phyloP scores from a whole-genome alignment of 2,113 vertebrate species.

The Hydrochoerus hydrochaeris region DNA sequence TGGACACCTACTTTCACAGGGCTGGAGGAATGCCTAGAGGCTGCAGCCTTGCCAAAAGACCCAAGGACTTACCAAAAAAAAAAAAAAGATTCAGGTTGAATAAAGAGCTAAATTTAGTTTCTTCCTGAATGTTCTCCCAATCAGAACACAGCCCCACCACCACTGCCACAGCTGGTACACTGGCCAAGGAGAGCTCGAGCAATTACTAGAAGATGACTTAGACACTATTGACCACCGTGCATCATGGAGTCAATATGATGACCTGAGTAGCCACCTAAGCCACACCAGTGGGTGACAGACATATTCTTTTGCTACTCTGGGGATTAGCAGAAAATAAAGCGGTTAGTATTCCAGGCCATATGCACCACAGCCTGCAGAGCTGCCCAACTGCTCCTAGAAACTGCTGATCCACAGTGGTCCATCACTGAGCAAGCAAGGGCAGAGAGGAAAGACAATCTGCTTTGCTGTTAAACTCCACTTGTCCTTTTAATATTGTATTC shows the following conservation, averaged over 20 bases:
- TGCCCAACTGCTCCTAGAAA: background rate
- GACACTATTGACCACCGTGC: background rate
- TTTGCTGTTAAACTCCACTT: background rate
- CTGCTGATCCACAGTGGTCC: background rate
- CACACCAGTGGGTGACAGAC: background rate
- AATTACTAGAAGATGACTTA: background rate
- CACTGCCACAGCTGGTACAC: background rate
- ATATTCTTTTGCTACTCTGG: background rate
- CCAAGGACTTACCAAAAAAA: slow-evolving; percentile 32
- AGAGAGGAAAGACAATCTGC: background rate
- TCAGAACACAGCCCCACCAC: background rate
- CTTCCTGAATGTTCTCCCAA: slow-evolving; percentile 61
- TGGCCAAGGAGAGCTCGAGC: background rate
- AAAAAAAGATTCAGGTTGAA: slow-evolving; percentile 8
- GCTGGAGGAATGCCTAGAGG: background rate
- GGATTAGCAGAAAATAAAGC: background rate
- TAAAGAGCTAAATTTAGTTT: slow-evolving; percentile 59
- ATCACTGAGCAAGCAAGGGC: background rate
- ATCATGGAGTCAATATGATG: background rate
- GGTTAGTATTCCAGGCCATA: background rate
- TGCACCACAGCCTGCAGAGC: background rate
- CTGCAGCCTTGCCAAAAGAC: background rate
- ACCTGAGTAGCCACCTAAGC: background rate
- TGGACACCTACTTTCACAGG: background rate
- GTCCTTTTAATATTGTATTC: background rate